Evolutionary conservation across 2,888 invertebrate species (phyloP), one percentile per base, ranked within the genome.

Genomic region (Andrena bucephala): DNA sequence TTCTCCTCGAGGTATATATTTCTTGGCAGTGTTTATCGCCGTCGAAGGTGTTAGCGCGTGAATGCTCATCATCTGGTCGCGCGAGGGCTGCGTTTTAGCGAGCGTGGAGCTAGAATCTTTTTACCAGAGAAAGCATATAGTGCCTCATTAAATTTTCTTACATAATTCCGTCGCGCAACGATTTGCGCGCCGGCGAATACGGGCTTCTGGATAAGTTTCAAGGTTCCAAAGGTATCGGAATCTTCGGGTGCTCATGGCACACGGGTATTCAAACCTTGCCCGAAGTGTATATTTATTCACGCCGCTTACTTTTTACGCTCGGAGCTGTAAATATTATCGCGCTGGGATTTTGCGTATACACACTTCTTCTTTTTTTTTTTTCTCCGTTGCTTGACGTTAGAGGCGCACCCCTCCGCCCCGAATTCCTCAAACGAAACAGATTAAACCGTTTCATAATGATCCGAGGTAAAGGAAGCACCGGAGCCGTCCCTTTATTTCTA

Each of bases 281-380:
- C 74, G 59, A 66, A 63, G 73, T 87, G 87, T 87, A 82, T 86
- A 86, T 87, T 87, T 87, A 81, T 86, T 85, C 85, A 71, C 20
- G 69, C 71, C 74, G 85, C 80, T 85, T 83, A 87, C 87, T 86
- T 87, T 86, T 87, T 86, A 86, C 86, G 63, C 81, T 66, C 57
- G 72, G 69, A 73, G 75, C 79, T 85, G 69, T 87, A 87, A 87
- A 87, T 87, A 87, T 87, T 87, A 87, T 87, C 75, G 52, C 77
- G 69, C 65, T 71, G 31, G 60, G 76, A 75, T 86, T 83, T 42
- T 60, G 82, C 77, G 73, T 87, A 78, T 81, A 81, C 66, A 85
- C 81, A 79, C 75, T 83, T 42, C 42, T 13, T 13, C 42, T 42
- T 42, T 42, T 80, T 77, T 42, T 42, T 42, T 80, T 77, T 27